Percentiles rank a stretch among this genome's conserved stretches.
These are phyloP conservation scores for Ichneumoninae sp. DNA, from an alignment of 2,888 invertebrate species.

Conservation along the genomic window DNA sequence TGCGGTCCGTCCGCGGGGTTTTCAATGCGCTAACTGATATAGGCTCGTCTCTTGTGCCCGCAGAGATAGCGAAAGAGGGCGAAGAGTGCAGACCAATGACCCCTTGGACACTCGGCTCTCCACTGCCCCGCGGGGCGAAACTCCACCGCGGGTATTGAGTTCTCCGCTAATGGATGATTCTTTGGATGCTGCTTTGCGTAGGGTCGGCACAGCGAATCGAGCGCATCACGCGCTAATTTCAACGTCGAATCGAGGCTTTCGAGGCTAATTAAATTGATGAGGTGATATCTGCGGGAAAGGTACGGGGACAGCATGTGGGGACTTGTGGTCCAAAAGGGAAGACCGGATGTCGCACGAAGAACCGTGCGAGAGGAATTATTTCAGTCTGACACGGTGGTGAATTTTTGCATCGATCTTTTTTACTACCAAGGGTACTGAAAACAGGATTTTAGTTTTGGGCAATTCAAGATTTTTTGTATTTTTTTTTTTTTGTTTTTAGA, in stretches of 20 bases:
- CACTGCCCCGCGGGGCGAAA: neutral
- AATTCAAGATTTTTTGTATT: no score
- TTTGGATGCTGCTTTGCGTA: slow-evolving; percentile 4
- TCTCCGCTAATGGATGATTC: slow-evolving; percentile 17
- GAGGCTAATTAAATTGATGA: neutral
- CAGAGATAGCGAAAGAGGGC: slow-evolving; percentile 14
- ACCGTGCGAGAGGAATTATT: neutral
- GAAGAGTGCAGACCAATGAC: neutral
- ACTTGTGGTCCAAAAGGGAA: neutral
- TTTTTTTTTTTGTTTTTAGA: no score
- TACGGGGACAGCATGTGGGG: neutral
- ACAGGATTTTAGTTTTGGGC: no score
- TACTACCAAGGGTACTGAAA: no score
- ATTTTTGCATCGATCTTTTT: no score
- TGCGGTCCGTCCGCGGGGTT: slow-evolving; percentile 63
- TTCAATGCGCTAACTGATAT: slow-evolving; percentile 69
- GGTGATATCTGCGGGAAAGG: neutral
- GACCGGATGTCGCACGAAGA: neutral
- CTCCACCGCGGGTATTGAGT: neutral
- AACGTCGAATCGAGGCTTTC: neutral
- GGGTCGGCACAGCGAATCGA: neutral
- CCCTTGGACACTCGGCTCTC: slow-evolving; percentile 12
- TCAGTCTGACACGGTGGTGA: no score
- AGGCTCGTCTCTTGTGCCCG: slow-evolving; percentile 68
- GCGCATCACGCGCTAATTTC: neutral